Conservation (phyloP, 2,888 invertebrate genomes). For the Gibbula magus region DNA sequence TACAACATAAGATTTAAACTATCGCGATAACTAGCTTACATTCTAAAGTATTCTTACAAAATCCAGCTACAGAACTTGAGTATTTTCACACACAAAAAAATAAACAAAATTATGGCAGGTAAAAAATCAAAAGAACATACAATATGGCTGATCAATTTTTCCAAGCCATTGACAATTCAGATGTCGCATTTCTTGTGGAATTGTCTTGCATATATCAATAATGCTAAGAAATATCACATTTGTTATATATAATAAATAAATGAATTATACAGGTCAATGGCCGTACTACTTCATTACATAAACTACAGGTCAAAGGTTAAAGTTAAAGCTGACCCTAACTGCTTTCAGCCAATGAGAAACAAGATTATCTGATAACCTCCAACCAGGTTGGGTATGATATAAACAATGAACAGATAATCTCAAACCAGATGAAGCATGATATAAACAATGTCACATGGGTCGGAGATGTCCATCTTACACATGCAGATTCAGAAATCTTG, state of each 20-base stretch:
- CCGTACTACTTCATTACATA: neutral
- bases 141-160: neutral
- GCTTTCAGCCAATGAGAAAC: slow-evolving; percentile 14
- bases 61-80: no score
- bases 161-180: no score
- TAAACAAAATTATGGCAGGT: no score
- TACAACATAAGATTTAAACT: no score
- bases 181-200: neutral
- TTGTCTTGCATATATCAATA: slow-evolving; percentile 14
- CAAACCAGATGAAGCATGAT: slow-evolving; percentile 15
- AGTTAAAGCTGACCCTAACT: slow-evolving; percentile 18
- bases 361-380: slow-evolving; percentile 20
- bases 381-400: slow-evolving; percentile 11
- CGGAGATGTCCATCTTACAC: no score
- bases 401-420: neutral
- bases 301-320: slow-evolving; percentile 13
- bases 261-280: neutral
- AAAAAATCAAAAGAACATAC: neutral
- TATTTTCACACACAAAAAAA: no score
- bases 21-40: no score
- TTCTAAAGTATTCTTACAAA: no score
- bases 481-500: no score
- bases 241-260: slow-evolving; percentile 3
- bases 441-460: slow-evolving; percentile 5
- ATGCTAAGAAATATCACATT: slow-evolving; percentile 8